A percentile compares a stretch with the other conserved stretches of the same genome.
Conservation (phyloP, 2,113 vertebrate genomes). For the Zapornia atra region DNA sequence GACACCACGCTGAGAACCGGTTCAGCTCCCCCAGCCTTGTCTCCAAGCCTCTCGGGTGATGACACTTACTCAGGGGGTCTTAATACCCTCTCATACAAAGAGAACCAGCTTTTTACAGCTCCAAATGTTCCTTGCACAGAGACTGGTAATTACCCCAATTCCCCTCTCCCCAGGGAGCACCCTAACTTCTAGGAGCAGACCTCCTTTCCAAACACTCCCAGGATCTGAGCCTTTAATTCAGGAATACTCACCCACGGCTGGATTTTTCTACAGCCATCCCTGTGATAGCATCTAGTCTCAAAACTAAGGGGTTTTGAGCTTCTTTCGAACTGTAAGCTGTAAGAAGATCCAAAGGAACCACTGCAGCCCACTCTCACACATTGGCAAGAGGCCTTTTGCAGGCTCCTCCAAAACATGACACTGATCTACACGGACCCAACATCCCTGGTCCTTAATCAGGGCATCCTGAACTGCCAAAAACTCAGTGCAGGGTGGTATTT, state of each 20-base stretch:
- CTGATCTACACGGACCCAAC: accelerated
- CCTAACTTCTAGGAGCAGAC: neutral
- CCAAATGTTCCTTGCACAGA: neutral
- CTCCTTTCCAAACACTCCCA: neutral
- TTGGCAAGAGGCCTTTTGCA: neutral
- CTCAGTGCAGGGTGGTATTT: neutral
- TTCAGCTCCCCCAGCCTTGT: neutral
- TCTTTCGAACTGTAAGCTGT: neutral
- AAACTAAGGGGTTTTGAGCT: neutral
- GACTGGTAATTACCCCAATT: neutral
- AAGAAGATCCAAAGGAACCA: neutral
- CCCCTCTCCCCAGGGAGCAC: neutral
- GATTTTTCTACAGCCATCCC: neutral
- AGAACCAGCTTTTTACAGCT: neutral
- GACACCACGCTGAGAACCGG: neutral
- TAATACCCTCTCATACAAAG: neutral
- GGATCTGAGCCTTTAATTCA: neutral
- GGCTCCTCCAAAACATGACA: neutral
- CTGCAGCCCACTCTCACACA: neutral
- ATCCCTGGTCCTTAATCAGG: neutral
- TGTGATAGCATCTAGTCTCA: neutral
- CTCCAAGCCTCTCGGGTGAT: neutral
- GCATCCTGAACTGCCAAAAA: neutral
- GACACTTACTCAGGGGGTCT: neutral
- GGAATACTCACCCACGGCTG: neutral